Base-by-base conservation (phyloP, 2,888 invertebrate genomes). In the Myopa tessellatipennis region DNA sequence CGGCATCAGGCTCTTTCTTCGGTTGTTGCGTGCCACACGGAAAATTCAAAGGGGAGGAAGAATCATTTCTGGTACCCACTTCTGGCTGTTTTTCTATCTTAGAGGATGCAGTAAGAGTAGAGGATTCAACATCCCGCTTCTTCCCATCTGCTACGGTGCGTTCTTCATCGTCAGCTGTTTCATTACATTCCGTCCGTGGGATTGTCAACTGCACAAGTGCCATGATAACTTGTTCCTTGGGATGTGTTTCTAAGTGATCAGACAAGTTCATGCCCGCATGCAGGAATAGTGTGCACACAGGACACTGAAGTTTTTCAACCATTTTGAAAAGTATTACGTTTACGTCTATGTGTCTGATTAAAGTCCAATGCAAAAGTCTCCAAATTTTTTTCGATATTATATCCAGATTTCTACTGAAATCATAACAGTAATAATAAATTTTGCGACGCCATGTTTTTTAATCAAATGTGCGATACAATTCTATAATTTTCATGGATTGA, bases 191-290 rank as follows among this genome's bases (percentile, higher is more conserved):
- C 52, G 78, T 81, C 14, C 85, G 85, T 16, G 82, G 81, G 75
- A 87, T 85, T 60, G 87, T 87, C 85, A 88, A 84, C 81, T 88
- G 87, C 76, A 92, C 89, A 80, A 96, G 90, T 38, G 96, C 96
- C 87, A 93, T 95, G 83, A 96, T 96, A 73, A 96, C 95, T 90
- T 95, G 95, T 84, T 95, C 95, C 89, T 96, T 96, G 63, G 96
- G 95, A 90, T 96, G 96, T 40, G 95, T 95, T 86, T 95, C 93
- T 88, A 96, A 91, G 88, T 96, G 96, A 81, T 92, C 92, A 87
- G 95, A 94, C 83, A 96, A 90, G 79, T 94, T 92, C 90, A 96
- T 96, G 77, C 95, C 96, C 90, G 94, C 94, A 83, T 95, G 92
- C 82, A 96, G 91, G 89, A 93, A 96, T 80, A 96, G 90, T 60